These are phyloP conservation scores for Steinernema scapterisci DNA, from an alignment of 2,888 invertebrate genomes.

Conservation along the genomic window DNA sequence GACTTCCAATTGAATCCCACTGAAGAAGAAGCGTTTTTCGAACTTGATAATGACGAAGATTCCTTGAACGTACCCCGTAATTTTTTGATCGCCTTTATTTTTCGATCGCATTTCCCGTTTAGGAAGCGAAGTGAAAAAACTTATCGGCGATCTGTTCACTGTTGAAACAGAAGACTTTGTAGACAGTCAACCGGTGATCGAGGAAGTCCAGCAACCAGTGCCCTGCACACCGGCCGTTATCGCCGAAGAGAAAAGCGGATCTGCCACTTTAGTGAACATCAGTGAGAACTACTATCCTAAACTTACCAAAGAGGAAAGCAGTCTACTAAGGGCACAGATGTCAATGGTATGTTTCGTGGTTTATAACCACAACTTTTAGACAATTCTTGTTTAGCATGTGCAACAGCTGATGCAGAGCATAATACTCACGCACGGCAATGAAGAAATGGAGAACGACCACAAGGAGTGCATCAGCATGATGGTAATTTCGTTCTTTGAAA, in stretches of 20 bases:
- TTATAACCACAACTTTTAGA: no score
- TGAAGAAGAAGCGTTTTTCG: neutral
- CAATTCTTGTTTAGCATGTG: slow-evolving; percentile 6
- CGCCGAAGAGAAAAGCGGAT: no score
- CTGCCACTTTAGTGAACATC: neutral
- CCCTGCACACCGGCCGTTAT: no score
- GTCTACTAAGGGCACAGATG: neutral
- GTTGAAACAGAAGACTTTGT: neutral
- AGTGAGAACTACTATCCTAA: neutral
- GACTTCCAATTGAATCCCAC: neutral
- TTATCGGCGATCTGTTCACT: neutral
- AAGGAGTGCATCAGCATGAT: neutral
- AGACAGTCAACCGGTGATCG: neutral
- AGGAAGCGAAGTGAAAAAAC: neutral
- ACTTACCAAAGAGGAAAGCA: neutral
- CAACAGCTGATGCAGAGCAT: slow-evolving; percentile 15
- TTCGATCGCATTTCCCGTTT: neutral
- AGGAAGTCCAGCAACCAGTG: no score
- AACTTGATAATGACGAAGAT: neutral
- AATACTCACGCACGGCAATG: neutral
- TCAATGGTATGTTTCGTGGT: neutral
- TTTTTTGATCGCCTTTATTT: no score
- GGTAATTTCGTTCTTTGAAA: neutral
- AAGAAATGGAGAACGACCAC: neutral
- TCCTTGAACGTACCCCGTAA: neutral